Base-by-base conservation (phyloP, 35 echinoderm and acorn worm species). In the Hemicentrotus pulcherrimus region DNA sequence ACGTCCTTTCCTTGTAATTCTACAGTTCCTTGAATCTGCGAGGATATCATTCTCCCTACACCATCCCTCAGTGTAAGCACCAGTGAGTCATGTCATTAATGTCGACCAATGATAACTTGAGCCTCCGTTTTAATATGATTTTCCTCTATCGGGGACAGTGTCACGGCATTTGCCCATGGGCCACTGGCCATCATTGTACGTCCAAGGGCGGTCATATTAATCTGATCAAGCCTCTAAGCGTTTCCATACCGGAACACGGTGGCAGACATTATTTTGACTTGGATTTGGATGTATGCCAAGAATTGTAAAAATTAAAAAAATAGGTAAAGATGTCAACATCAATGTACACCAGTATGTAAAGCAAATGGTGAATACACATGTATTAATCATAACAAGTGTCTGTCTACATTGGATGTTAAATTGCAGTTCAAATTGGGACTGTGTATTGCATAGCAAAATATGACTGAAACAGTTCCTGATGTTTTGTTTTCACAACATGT, bases 11-110 rank as follows among this genome's bases (percentile, higher is more conserved):
- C 65, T n/a, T 78, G 65, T 78, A 78, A 28, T 78, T 78, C 65
- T 78, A 28, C 65, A 78, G 18, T 78, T 78, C 65, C 65, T 28
- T 78, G 65, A 78, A 78, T 78, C 28, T 4, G 24, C 19, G 65
- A 78, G 65, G 65, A 78, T n/a, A 78, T 78, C 4, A 28, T n/a
- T 7, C 65, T 78, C 19, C 65, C 65, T 78, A 78, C 65, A 78
- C 19, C 65, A 78, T 78, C 65, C 4, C 65, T 78, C 22, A 0
- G 5, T 78, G 65, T 78, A 78, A 78, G 65, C 19, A 78, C 65
- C 65, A 78, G 65, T 78, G 65, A 78, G 65, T 78, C 65, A 78
- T 78, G 65, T 78, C 65, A 78, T 78, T 78, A 78, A 78, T 78
- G 65, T 78, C 65, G n/a, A 6, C 24, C 65, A 28, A n/a, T 78